Base-by-base conservation (phyloP, 2,888 invertebrate genomes). In the Nemoura dubitans region DNA sequence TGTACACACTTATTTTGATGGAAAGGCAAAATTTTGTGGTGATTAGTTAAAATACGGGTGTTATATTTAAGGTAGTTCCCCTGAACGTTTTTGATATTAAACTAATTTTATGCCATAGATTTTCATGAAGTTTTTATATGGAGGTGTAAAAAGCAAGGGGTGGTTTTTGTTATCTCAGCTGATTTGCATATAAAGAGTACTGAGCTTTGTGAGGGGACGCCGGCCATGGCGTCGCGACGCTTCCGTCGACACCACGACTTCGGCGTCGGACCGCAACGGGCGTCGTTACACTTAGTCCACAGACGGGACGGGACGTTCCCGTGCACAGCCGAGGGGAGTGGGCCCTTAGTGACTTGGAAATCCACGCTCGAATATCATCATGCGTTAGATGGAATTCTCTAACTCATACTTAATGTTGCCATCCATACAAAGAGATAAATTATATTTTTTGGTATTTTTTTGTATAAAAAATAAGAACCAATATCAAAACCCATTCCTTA, bases 181-280 rank as follows among this genome's bases (percentile, higher is more conserved):
- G 26, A 78, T 78, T 78, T 78, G 78, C 78, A 78, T 78, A 78
- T 78, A 78, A 78, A 78, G 78, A 78, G 78, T 28, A 10, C 16
- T 21, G 14, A 59, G 59, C 16, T 59, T 21, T 59, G 59, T 21
- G 14, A 59, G 59, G 59, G 59, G 59, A 59, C 59, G 21, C 10
- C 78, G 78, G n/a, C 28, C 6, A 29, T 14, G 29, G 81, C 81
- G 81, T 30, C 81, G 30, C 81, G 81, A 81, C 81, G 81, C 29
- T 81, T 81, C 30, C 30, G 81, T 6, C n/a, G 81, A 1, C n/a
- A 2, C 14, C 10, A 1, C 78, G 78, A 21, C 78, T 7, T 27
- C 26, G 59, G 59, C 59, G 59, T 59, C 59, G 59, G 59, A 59
- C 16, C 59, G 21, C 3, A 1, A 59, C 59, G 78, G 25, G 78